These are phyloP conservation scores for Sebastolobus alascanus DNA, from an alignment of 2,797 vertebrate genomes.

Conservation along the genomic window DNA sequence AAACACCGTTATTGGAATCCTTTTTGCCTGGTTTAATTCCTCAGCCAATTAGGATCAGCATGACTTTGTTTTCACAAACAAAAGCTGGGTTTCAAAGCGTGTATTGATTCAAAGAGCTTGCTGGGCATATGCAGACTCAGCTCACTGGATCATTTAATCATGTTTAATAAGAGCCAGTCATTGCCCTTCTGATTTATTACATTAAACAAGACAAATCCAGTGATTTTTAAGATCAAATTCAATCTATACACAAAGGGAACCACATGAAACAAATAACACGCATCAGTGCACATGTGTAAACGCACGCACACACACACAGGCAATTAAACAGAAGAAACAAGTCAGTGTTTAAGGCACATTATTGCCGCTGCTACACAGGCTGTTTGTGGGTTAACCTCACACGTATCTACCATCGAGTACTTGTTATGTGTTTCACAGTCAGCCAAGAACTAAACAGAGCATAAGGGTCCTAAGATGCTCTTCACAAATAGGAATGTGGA, in stretches of 20 bases:
- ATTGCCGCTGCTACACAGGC: conserved; percentile 29
- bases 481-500: conserved; percentile 23
- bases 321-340: conserved; percentile 41
- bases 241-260: conserved; percentile 66
- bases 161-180: conserved; percentile 83
- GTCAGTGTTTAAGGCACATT: conserved; percentile 43
- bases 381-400: conserved; percentile 43
- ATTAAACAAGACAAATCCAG: conserved; percentile 77
- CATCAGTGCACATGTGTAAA: conserved; percentile 48
- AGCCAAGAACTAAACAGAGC: conserved; percentile 33
- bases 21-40: conserved; percentile 73
- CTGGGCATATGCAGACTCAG: conserved; percentile 75
- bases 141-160: conserved; percentile 86
- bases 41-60: conserved; percentile 83
- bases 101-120: conserved; percentile 82
- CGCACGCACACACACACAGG: background rate
- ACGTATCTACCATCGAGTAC: conserved; percentile 15
- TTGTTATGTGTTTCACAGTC: conserved; percentile 35
- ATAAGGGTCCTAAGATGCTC: conserved; percentile 11
- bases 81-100: conserved; percentile 79
- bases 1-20: conserved; percentile 63
- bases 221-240: conserved; percentile 76
- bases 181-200: conserved; percentile 81
- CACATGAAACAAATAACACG: conserved; percentile 67
- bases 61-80: conserved; percentile 84